Conservation (phyloP, 2,113 vertebrate species). For the Heterotilapia buettikoferi region DNA sequence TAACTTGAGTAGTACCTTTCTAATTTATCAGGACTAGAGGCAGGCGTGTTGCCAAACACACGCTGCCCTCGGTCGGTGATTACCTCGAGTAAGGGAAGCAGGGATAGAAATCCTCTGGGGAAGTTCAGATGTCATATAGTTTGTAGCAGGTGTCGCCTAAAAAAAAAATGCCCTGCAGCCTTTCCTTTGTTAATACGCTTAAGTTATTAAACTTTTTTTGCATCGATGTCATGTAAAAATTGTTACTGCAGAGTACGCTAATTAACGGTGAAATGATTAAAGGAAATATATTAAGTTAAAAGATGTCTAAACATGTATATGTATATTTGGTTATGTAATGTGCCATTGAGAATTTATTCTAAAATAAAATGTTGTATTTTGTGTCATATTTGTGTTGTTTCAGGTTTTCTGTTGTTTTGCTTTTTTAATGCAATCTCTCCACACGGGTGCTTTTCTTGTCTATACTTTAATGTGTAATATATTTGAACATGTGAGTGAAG, state of each 20-base stretch:
- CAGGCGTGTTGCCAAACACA: not conserved
- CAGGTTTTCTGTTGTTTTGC: not conserved
- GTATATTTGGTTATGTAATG: slow-evolving; percentile 77
- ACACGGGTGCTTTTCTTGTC: not conserved
- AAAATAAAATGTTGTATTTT: slow-evolving; percentile 80
- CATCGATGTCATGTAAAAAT: slow-evolving; percentile 65
- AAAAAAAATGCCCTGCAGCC: slow-evolving; percentile 26
- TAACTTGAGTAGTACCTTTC: not conserved
- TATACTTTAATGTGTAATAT: not conserved
- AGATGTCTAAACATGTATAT: slow-evolving; percentile 67
- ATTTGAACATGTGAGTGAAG: not conserved
- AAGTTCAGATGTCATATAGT: slow-evolving; percentile 28
- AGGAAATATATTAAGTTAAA: slow-evolving; percentile 67
- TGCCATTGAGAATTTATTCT: slow-evolving; percentile 75
- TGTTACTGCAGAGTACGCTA: slow-evolving; percentile 61
- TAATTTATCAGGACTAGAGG: not conserved
- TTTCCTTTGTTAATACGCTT: slow-evolving; percentile 60
- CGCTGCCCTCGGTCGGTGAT: not conserved
- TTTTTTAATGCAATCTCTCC: not conserved
- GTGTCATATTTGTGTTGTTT: slow-evolving; percentile 55
- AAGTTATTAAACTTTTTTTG: slow-evolving; percentile 69
- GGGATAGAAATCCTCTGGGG: not conserved
- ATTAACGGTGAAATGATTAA: slow-evolving; percentile 39
- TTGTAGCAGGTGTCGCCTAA: slow-evolving; percentile 43
- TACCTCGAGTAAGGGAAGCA: not conserved